These are phyloP conservation scores for Gymnocephalus cernua DNA, from an alignment of 2,113 vertebrate genomes.

Conservation along the genomic window DNA sequence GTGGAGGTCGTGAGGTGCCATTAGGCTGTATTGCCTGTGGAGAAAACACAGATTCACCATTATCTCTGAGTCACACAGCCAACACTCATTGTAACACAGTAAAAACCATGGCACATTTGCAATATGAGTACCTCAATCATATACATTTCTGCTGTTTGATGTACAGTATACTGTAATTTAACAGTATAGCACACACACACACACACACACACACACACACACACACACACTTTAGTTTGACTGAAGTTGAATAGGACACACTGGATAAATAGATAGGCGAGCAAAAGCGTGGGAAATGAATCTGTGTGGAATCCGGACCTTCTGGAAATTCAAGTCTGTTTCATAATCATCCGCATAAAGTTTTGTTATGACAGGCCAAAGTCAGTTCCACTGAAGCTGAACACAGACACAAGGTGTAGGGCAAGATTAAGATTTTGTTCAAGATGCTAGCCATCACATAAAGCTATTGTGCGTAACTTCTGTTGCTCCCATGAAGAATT, in stretches of 20 bases:
- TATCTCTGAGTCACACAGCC: conserved; percentile 4
- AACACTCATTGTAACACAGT: not conserved
- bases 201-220: not conserved
- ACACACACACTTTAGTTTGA: not conserved
- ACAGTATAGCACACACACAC: too few species aligned
- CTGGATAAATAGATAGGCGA: not conserved
- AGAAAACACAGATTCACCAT: conserved; percentile 40
- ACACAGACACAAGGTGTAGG: too few species aligned
- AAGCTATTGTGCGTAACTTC: too few species aligned
- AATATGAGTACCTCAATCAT: not conserved
- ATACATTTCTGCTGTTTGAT: not conserved
- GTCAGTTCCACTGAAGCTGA: not conserved
- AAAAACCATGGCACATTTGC: not conserved
- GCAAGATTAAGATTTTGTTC: not conserved
- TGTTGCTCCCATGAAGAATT: too few species aligned
- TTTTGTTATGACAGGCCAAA: not conserved
- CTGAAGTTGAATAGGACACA: not conserved
- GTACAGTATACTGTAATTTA: too few species aligned
- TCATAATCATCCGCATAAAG: not conserved
- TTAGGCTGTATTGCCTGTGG: conserved; percentile 87
- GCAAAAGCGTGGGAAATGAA: conserved; percentile 20
- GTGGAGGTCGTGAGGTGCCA: conserved; percentile 87
- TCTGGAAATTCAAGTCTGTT: conserved; percentile 66
- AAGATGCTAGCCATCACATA: not conserved
- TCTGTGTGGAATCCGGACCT: conserved; percentile 58